These are phyloP conservation scores for Zosterops hypoxanthus DNA, from an alignment of 2,113 vertebrate genomes.

Conservation along the genomic window DNA sequence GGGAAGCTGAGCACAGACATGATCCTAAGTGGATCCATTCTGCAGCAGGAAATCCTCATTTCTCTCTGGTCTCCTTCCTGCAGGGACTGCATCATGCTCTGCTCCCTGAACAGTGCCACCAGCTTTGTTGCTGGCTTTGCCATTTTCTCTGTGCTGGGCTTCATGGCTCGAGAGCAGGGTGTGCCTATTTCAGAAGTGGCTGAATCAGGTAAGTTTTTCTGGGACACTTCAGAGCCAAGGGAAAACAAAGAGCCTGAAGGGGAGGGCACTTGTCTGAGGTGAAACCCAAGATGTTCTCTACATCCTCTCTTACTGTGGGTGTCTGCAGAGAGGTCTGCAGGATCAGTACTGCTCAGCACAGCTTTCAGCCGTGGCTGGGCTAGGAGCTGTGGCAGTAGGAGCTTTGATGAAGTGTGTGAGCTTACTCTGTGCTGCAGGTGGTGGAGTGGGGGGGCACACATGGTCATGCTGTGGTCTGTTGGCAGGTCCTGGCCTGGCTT, in stretches of 20 bases:
- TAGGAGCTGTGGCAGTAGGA: not conserved
- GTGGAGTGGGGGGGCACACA: no score
- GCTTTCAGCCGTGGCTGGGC: not conserved
- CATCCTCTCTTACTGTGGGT: not conserved
- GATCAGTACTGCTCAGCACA: not conserved
- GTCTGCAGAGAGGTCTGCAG: not conserved
- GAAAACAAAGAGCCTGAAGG: not conserved
- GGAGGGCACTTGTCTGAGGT: not conserved
- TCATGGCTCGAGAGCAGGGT: slow-evolving; percentile 77
- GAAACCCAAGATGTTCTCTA: not conserved
- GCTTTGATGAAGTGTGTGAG: not conserved
- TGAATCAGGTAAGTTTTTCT: slow-evolving; percentile 66
- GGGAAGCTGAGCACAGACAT: not conserved
- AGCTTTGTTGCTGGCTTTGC: slow-evolving; percentile 87
- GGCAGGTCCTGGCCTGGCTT: slow-evolving; percentile 86
- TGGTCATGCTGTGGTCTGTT: not conserved
- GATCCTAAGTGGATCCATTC: not conserved
- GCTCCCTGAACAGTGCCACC: slow-evolving; percentile 85
- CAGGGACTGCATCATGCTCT: slow-evolving; percentile 87
- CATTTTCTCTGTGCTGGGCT: slow-evolving; percentile 87
- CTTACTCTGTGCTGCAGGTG: not conserved
- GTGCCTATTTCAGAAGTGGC: slow-evolving; percentile 72
- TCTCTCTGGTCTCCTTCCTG: not conserved
- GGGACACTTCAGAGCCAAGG: not conserved
- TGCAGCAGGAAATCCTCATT: not conserved